phyloP scores from a whole-genome alignment of 2,888 invertebrate genomes.

The Pyrgus malvae region DNA sequence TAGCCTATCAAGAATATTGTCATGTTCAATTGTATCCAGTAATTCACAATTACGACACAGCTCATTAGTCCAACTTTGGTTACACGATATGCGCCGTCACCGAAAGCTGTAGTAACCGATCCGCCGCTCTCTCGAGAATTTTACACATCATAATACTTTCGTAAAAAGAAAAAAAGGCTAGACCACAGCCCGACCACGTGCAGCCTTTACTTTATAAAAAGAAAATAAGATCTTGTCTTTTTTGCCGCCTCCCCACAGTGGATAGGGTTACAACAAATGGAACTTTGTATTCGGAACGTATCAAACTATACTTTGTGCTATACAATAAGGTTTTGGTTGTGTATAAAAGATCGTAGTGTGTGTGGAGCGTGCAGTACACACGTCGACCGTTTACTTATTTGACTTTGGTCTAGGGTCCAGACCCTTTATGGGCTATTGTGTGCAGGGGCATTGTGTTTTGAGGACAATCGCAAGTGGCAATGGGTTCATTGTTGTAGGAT shows the following conservation, averaged over 20 bases:
- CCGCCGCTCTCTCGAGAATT: conserved; percentile 58
- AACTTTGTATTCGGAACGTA: conserved; percentile 63
- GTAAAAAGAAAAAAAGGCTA: conserved; percentile 59
- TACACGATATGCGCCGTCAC: conserved; percentile 32
- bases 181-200: conserved; percentile 80
- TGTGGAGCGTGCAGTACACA: conserved; percentile 56
- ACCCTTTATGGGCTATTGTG: conserved; percentile 27
- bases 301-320: conserved; percentile 42
- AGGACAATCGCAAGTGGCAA: not conserved
- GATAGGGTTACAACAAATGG: conserved; percentile 75
- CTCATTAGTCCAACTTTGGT: conserved; percentile 29
- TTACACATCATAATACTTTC: conserved; percentile 72
- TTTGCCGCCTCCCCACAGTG: conserved; percentile 62
- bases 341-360: conserved; percentile 38
- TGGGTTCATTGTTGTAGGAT: not conserved
- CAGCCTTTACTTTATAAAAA: conserved; percentile 64
- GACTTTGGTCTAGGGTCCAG: conserved; percentile 27
- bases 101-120: conserved; percentile 56
- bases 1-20: conserved; percentile 20
- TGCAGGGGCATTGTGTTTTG: conserved; percentile 16
- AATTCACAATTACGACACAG: conserved; percentile 31
- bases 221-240: conserved; percentile 62
- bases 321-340: conserved; percentile 8
- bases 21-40: conserved; percentile 27
- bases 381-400: conserved; percentile 41